Evolutionary conservation across 2,113 vertebrate genomes (phyloP), one percentile per base, ranked within the genome.

Genomic region (Prionailurus bengalensis): DNA sequence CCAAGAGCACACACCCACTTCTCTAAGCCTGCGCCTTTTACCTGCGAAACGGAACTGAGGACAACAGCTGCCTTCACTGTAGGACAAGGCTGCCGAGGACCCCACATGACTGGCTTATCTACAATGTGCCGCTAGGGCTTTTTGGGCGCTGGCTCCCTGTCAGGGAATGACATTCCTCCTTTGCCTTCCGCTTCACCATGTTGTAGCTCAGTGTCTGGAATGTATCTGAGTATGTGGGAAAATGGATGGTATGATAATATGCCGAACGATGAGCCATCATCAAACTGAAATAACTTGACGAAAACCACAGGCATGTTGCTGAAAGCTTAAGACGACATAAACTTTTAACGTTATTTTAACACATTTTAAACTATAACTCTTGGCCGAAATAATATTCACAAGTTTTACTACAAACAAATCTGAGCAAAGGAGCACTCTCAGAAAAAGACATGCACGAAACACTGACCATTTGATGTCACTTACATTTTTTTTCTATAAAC

Each of bases 401-500:
- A 48, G 42, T 71, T 78, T 33, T 84, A 29, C 65, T 31, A 0
- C 33, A 42, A 36, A 51, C 7, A 31, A 70, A 7, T 19, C 8
- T 23, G 76, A 82, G 19, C 7, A 7, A 15, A 31, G 81, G 23
- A 7, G 3, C 0, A 0, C 7, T 29, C 51, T 71, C 12, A 25
- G 33, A 31, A 31, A 13, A 68, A 23, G 48, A 71, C 39, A 29
- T 3, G 33, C 31, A 3, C 0, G 13, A 36, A 68, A 19, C 58
- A 33, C 1, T 0, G 42, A 55, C 33, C 6, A 0, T 5, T 9
- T 36, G 48, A 33, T 0, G 1, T 36, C 91, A 99, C 99, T 99
- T 98, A 99, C 99, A 99, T 98, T 99, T 99, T 88, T 99, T 99
- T 78, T 99, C 99, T 98, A 99, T 99, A 96, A 99, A 99, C 8